Evolutionary conservation across 2,888 invertebrate species (phyloP).

Genomic region (Rhaphigaster nebulosa): DNA sequence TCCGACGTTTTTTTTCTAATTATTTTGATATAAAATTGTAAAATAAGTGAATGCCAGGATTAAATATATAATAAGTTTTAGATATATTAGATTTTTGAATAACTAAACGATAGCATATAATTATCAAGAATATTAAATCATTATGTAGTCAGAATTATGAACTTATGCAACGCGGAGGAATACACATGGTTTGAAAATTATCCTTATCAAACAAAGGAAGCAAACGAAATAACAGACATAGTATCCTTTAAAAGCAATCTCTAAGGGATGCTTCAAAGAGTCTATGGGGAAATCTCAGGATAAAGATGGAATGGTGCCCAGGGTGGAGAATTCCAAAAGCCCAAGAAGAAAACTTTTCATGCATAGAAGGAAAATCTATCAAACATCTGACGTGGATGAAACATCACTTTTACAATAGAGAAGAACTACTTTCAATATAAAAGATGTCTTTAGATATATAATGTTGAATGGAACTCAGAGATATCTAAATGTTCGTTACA

Average conservation of each 20-base stretch:
- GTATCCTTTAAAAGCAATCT: not conserved
- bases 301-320: not conserved
- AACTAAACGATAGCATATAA: not conserved
- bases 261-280: not conserved
- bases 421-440: not conserved
- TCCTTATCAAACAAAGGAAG: not conserved
- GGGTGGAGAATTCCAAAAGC: not conserved
- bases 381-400: not conserved
- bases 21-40: too few species aligned
- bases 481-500: too few species aligned
- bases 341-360: not conserved
- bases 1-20: too few species aligned
- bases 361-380: not conserved
- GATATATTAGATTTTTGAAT: not conserved
- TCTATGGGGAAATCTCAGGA: slow-evolving; percentile 13
- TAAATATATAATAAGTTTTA: not conserved
- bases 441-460: not conserved
- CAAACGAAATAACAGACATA: not conserved
- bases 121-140: not conserved
- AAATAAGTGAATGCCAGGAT: too few species aligned
- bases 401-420: not conserved
- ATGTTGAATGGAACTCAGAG: not conserved
- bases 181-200: not conserved
- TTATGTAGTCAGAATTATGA: not conserved
- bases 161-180: not conserved